Conservation (phyloP, 2,888 invertebrate genomes). For the Mesorhabditis spiculigera region DNA sequence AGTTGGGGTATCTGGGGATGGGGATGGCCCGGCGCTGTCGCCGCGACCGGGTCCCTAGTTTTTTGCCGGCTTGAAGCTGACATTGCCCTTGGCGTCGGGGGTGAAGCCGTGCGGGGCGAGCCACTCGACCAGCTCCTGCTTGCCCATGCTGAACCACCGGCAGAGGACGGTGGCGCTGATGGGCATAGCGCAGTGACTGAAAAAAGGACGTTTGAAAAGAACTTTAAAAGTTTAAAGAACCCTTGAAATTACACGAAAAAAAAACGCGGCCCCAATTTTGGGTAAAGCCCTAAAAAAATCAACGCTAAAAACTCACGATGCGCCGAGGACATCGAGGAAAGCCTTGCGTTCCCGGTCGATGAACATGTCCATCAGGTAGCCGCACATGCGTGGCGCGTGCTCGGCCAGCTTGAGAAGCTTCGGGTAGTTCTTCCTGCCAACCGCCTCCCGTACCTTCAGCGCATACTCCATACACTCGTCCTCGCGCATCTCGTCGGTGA, state of each 20-base stretch:
- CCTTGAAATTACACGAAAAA: too few species aligned
- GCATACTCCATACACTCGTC: slow-evolving; percentile 64
- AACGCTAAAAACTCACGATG: slow-evolving; percentile 80
- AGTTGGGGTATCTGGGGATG: too few species aligned
- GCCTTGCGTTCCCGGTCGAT: slow-evolving; percentile 86
- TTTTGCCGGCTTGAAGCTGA: too few species aligned
- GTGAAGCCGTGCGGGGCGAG: slow-evolving; percentile 60
- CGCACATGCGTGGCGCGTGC: slow-evolving; percentile 87
- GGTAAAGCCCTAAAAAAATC: not conserved
- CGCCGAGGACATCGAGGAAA: slow-evolving; percentile 86
- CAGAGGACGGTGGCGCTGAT: slow-evolving; percentile 81
- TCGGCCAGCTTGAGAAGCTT: slow-evolving; percentile 83
- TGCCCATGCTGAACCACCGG: slow-evolving; percentile 82
- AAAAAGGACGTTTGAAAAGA: slow-evolving; percentile 13
- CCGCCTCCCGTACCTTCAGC: slow-evolving; percentile 81
- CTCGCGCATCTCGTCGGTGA: slow-evolving; percentile 48
- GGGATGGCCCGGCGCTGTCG: too few species aligned
- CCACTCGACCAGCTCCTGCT: slow-evolving; percentile 79
- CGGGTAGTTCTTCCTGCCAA: slow-evolving; percentile 87
- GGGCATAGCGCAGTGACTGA: slow-evolving; percentile 73
- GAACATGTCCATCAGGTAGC: slow-evolving; percentile 96
- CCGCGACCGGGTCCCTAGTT: too few species aligned
- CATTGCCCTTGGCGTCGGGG: too few species aligned
- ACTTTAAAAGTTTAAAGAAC: too few species aligned
- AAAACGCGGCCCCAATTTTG: too few species aligned